These are phyloP conservation scores for Meghimatium bilineatum DNA, from an alignment of 2,888 invertebrate species.

Conservation along the genomic window DNA sequence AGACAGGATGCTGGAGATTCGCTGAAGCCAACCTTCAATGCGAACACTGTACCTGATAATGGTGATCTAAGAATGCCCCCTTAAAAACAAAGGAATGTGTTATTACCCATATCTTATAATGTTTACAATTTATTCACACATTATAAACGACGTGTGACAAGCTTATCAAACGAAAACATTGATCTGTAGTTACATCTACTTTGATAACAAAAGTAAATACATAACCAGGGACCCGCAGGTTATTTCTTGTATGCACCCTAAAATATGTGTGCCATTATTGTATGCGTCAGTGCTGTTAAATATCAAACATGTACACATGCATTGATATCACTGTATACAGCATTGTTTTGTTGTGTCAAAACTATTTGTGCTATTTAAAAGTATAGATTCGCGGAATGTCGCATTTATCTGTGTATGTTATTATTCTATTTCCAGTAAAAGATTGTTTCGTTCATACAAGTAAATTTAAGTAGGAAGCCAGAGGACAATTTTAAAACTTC, in stretches of 20 bases:
- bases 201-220: background rate
- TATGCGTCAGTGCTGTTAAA: background rate
- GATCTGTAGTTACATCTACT: background rate
- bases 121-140: background rate
- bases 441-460: too few relatives aligned
- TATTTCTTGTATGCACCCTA: background rate
- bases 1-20: too few relatives aligned
- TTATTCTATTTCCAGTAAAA: too few relatives aligned
- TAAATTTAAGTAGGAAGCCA: too few relatives aligned
- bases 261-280: background rate
- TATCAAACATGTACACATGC: background rate
- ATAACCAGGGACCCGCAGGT: background rate
- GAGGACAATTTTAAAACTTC: too few relatives aligned
- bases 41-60: too few relatives aligned
- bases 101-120: background rate
- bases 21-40: too few relatives aligned
- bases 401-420: too few relatives aligned
- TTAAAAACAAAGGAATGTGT: background rate
- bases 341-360: background rate
- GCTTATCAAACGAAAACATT: constrained; percentile 1
- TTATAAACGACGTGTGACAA: too few relatives aligned
- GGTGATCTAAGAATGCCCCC: too few relatives aligned
- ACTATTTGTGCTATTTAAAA: background rate
- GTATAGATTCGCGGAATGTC: too few relatives aligned
- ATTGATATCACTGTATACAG: background rate